phyloP scores from a whole-genome alignment of 2,797 vertebrate genomes.

The Sebastes taczanowskii region DNA sequence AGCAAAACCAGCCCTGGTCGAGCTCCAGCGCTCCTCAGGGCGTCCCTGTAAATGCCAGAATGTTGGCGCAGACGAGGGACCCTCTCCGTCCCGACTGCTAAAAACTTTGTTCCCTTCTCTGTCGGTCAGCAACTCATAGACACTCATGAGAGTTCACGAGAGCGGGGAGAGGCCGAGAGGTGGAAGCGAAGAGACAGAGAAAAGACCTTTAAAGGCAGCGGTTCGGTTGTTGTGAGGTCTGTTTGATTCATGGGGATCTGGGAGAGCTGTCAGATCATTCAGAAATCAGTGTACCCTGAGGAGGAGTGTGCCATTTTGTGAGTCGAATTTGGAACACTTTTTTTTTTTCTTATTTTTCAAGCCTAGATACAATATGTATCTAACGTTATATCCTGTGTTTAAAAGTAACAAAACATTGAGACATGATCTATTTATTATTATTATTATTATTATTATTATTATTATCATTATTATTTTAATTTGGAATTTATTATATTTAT shows the following conservation, averaged over 20 bases:
- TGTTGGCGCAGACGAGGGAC: slow-evolving; percentile 22
- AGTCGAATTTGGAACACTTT: not conserved
- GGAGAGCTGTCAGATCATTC: not conserved
- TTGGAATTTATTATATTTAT: no score
- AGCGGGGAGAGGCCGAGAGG: not conserved
- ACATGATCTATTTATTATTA: no score
- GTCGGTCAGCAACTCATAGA: slow-evolving; percentile 21
- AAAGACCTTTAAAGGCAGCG: not conserved
- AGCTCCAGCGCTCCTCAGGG: slow-evolving; percentile 46
- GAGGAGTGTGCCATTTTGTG: not conserved
- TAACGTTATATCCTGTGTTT: not conserved
- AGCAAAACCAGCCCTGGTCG: slow-evolving; percentile 16
- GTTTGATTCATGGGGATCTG: slow-evolving; percentile 1
- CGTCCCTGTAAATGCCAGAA: slow-evolving; percentile 61
- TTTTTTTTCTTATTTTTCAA: not conserved
- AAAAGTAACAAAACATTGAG: not conserved
- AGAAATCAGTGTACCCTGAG: not conserved
- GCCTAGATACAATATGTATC: not conserved
- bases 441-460: no score
- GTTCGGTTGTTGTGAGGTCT: not conserved
- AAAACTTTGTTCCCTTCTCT: slow-evolving; percentile 26
- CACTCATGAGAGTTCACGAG: slow-evolving; percentile 8
- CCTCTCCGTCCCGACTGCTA: slow-evolving; percentile 14
- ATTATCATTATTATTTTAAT: no score
- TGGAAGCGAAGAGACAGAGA: not conserved